phyloP scores from a whole-genome alignment of 2,797 vertebrate genomes.

The Yasuhikotakia modesta region DNA sequence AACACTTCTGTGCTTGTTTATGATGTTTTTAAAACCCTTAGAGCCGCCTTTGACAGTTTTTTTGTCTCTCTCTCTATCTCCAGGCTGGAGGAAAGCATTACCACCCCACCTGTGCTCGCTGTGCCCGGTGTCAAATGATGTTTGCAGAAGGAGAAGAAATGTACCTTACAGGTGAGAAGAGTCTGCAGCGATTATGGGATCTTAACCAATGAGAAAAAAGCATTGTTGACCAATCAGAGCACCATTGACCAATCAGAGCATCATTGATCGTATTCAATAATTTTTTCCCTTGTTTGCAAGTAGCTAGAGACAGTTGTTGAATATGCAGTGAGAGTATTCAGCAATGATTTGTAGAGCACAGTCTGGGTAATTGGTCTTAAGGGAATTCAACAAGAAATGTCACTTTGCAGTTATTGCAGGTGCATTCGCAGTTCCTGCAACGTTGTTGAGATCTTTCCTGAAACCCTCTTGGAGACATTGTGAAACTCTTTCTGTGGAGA shows the following conservation, averaged over 20 bases:
- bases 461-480: too few relatives aligned
- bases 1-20: not conserved
- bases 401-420: not conserved
- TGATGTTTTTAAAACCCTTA: not conserved
- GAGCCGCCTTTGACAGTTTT: not conserved
- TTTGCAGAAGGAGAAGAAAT: slow-evolving; percentile 98
- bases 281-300: not conserved
- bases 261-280: not conserved
- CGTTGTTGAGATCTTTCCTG: not conserved
- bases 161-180: slow-evolving; percentile 92
- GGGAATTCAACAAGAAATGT: not conserved
- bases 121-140: slow-evolving; percentile 94
- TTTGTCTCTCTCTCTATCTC: slow-evolving; percentile 19
- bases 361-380: not conserved
- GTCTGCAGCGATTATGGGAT: not conserved
- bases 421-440: not conserved
- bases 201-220: not conserved
- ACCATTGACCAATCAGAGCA: not conserved
- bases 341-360: not conserved
- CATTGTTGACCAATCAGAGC: not conserved
- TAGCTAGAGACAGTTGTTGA: not conserved
- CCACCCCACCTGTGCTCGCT: slow-evolving; percentile 94
- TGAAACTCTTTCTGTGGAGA: not conserved
- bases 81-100: slow-evolving; percentile 98
- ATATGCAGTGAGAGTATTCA: not conserved